phyloP scores from a whole-genome alignment of 2,888 invertebrate species.

The Syritta pipiens region DNA sequence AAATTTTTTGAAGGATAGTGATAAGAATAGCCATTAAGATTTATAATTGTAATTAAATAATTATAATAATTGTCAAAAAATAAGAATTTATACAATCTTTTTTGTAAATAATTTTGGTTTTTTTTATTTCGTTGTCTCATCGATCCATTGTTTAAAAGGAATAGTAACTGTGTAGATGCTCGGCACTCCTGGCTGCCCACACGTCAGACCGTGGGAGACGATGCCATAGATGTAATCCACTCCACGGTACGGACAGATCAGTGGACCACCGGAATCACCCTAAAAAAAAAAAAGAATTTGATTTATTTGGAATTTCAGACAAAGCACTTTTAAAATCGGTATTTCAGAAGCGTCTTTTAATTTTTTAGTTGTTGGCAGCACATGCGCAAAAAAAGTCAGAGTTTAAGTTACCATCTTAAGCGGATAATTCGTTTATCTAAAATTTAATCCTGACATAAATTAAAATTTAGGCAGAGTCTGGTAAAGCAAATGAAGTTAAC shows the following conservation, averaged over 20 bases:
- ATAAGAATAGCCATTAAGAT: conserved; percentile 73
- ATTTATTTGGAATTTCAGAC: neutral
- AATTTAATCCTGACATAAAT: too few relatives aligned
- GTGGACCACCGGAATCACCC: conserved; percentile 78
- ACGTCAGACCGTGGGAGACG: conserved; percentile 77
- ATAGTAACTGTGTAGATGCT: conserved; percentile 77
- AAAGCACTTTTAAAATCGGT: neutral
- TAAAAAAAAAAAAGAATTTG: conserved; percentile 38
- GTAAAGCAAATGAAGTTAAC: too few relatives aligned
- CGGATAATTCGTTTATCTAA: too few relatives aligned
- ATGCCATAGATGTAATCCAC: conserved; percentile 76
- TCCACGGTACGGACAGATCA: conserved; percentile 74
- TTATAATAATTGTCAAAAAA: conserved; percentile 48
- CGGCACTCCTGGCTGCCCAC: conserved; percentile 76
- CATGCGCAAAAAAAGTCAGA: too few relatives aligned
- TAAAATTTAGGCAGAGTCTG: too few relatives aligned
- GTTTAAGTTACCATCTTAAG: too few relatives aligned
- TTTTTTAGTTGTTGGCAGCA: neutral
- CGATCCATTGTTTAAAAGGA: conserved; percentile 76
- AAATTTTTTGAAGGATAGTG: too few relatives aligned
- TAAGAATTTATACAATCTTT: conserved; percentile 31
- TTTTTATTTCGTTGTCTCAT: conserved; percentile 28
- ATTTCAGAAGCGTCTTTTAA: neutral
- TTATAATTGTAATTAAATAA: conserved; percentile 68
- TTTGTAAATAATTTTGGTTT: conserved; percentile 46